These are phyloP conservation scores for Ischnus inquisitorius DNA, from an alignment of 2,888 invertebrate species.

Conservation along the genomic window DNA sequence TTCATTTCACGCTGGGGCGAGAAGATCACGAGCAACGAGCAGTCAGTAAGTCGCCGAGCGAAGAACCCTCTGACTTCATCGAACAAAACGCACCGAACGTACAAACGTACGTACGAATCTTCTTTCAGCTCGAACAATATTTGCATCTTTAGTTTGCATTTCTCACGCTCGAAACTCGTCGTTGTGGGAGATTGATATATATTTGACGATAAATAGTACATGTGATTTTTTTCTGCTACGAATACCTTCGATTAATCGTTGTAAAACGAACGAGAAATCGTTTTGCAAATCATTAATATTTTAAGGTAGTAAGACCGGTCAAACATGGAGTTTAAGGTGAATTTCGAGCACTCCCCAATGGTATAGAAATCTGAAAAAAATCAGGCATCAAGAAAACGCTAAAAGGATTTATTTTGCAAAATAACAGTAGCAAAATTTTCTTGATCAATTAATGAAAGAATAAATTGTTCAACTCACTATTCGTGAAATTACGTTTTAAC, in stretches of 20 bases:
- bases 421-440: too few relatives aligned
- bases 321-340: too few relatives aligned
- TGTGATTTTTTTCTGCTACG: background rate
- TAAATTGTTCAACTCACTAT: too few relatives aligned
- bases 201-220: background rate
- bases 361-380: too few relatives aligned
- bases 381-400: too few relatives aligned
- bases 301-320: too few relatives aligned
- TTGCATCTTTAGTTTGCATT: conserved; percentile 59
- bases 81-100: conserved; percentile 35
- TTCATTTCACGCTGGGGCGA: conserved; percentile 43
- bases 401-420: too few relatives aligned
- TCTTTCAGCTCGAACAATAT: conserved; percentile 55
- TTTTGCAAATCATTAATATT: background rate
- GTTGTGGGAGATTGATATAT: conserved; percentile 7
- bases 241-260: background rate
- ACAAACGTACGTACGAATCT: conserved; percentile 29
- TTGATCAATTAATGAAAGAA: too few relatives aligned
- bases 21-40: conserved; percentile 19
- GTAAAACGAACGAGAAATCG: background rate
- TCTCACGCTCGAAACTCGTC: conserved; percentile 57
- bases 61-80: conserved; percentile 30
- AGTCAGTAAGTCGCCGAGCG: background rate
- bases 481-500: too few relatives aligned
- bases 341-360: too few relatives aligned